Evolutionary conservation across 2,113 vertebrate genomes (phyloP).

Genomic region (Phyllostomus hastatus): DNA sequence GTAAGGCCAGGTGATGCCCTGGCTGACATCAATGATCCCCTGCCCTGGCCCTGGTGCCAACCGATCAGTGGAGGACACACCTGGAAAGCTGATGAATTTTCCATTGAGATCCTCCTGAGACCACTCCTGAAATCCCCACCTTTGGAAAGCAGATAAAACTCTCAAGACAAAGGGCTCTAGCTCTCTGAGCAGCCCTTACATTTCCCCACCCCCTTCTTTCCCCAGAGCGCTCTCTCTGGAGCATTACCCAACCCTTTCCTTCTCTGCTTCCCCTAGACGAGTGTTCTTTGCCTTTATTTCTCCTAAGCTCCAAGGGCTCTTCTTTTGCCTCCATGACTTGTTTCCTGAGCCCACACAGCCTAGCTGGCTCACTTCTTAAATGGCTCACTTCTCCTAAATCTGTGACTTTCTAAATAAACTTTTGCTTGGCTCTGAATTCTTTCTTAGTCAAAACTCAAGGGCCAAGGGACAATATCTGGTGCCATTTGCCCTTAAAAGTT

Average conservation of each 20-base stretch:
- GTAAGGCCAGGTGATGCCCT: background rate
- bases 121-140: background rate
- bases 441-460: background rate
- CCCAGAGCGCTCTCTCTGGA: background rate
- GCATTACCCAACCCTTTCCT: background rate
- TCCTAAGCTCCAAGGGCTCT: background rate
- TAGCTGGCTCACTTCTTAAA: background rate
- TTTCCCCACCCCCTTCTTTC: background rate
- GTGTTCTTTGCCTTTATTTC: background rate
- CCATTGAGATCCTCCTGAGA: background rate
- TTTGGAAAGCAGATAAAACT: background rate
- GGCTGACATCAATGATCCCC: background rate
- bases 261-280: background rate
- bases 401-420: background rate
- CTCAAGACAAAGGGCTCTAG: background rate
- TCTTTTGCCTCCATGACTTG: background rate
- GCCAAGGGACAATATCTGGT: background rate
- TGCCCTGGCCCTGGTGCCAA: too few relatives aligned
- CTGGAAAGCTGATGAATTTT: background rate
- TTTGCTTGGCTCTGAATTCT: background rate
- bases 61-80: background rate
- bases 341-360: background rate
- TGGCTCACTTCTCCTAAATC: background rate
- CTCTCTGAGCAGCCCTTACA: background rate
- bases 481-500: background rate